phyloP scores from a whole-genome alignment of 2,888 invertebrate genomes.

The Lissonota sp. region DNA sequence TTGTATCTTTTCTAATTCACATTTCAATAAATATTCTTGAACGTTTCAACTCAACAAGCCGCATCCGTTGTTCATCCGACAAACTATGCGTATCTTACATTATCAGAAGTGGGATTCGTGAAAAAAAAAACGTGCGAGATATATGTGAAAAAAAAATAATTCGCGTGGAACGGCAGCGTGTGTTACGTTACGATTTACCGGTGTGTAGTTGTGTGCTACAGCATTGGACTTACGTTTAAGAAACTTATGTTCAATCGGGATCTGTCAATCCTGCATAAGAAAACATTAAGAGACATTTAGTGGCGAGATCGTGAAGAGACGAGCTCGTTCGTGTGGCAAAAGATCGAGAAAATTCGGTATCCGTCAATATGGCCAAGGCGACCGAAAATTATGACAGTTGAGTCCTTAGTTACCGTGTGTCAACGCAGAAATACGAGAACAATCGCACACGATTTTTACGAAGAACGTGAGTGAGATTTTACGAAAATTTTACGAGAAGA shows the following conservation, averaged over 20 bases:
- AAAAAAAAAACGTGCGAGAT: slow-evolving; percentile 21
- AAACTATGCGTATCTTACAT: not conserved
- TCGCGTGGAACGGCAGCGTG: slow-evolving; percentile 27
- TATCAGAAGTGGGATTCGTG: slow-evolving; percentile 33
- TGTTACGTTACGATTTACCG: slow-evolving; percentile 19
- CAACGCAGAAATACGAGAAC: too few relatives aligned
- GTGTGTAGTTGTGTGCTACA: not conserved
- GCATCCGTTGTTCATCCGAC: too few relatives aligned
- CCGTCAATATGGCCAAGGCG: not conserved
- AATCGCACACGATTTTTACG: too few relatives aligned
- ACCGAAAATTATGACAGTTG: not conserved
- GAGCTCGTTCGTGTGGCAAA: not conserved
- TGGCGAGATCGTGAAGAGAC: not conserved
- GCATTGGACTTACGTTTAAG: slow-evolving; percentile 1
- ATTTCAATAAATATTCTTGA: too few relatives aligned
- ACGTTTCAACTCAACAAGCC: too few relatives aligned
- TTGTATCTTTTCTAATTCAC: not conserved
- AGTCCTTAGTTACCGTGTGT: not conserved
- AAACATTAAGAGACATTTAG: not conserved
- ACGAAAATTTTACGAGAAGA: too few relatives aligned
- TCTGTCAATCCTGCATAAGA: not conserved
- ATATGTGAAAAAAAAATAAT: slow-evolving; percentile 19
- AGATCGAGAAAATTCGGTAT: not conserved
- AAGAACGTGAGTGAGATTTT: too few relatives aligned
- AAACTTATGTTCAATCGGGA: not conserved